phyloP scores from a whole-genome alignment of 2,113 vertebrate species.

The Scartelaos histophorus region DNA sequence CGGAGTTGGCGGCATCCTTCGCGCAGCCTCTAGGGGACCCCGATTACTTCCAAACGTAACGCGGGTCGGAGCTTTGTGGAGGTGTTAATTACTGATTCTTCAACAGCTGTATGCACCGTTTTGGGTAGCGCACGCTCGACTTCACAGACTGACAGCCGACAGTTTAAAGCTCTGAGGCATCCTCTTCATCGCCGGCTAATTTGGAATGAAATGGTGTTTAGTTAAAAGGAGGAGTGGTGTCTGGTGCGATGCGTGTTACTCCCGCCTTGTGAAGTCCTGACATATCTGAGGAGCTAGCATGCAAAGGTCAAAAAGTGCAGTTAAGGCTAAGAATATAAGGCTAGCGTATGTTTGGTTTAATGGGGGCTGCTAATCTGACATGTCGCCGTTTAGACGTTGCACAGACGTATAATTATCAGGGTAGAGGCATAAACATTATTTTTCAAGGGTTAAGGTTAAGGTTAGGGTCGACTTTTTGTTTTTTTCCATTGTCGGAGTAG shows the following conservation, averaged over 20 bases:
- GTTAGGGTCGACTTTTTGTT: too few species aligned
- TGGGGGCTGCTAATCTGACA: too few species aligned
- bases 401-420: too few species aligned
- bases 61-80: conserved; percentile 55
- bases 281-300: not conserved
- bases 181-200: not conserved
- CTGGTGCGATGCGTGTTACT: not conserved
- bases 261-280: not conserved
- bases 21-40: conserved; percentile 40
- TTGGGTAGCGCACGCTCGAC: conserved; percentile 16
- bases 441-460: too few species aligned
- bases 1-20: conserved; percentile 32
- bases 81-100: conserved; percentile 55
- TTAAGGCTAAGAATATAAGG: not conserved
- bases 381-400: too few species aligned
- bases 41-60: conserved; percentile 54
- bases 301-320: not conserved
- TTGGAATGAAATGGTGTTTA: not conserved
- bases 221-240: not conserved
- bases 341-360: not conserved
- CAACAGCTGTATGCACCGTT: conserved; percentile 35
- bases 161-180: not conserved
- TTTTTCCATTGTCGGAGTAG: too few species aligned
- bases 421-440: too few species aligned
- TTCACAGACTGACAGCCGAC: conserved; percentile 8